These are phyloP conservation scores for Chloroclystis v-ata DNA, from an alignment of 2,888 invertebrate species.

Conservation along the genomic window DNA sequence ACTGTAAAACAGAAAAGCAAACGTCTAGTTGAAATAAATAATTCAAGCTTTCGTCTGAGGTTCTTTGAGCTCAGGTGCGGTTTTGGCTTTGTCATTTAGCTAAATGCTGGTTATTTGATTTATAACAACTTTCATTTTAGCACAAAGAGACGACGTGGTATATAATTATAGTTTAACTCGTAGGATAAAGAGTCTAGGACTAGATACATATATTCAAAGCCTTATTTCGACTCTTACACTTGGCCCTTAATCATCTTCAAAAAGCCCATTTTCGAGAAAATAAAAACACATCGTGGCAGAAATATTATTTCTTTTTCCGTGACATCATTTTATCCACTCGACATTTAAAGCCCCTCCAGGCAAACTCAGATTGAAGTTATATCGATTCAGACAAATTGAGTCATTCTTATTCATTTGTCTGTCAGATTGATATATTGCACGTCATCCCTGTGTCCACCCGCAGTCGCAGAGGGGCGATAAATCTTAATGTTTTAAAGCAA, in stretches of 20 bases:
- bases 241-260: too few species aligned
- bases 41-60: constrained; percentile 19
- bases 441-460: constrained; percentile 17
- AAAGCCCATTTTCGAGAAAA: too few species aligned
- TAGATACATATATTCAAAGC: too few species aligned
- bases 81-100: constrained; percentile 1
- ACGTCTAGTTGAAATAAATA: constrained; percentile 19
- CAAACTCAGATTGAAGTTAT: constrained; percentile 10
- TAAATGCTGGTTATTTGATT: constrained; percentile 7
- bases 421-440: constrained; percentile 24
- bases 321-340: constrained; percentile 3
- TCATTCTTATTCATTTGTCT: constrained; percentile 25
- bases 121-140: neutral
- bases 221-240: too few species aligned
- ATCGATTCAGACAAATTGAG: constrained; percentile 21
- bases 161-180: too few species aligned
- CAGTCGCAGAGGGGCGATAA: constrained; percentile 20
- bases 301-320: neutral
- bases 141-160: neutral
- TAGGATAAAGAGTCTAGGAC: too few species aligned
- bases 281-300: too few species aligned
- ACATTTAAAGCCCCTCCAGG: constrained; percentile 5
- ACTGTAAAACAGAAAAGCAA: constrained; percentile 1
- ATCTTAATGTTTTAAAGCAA: constrained; percentile 21
- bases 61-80: constrained; percentile 1